Evolutionary conservation across 2,888 invertebrate species (phyloP), one percentile per base, ranked within the genome.

Genomic region (Hypolimnas misippus): DNA sequence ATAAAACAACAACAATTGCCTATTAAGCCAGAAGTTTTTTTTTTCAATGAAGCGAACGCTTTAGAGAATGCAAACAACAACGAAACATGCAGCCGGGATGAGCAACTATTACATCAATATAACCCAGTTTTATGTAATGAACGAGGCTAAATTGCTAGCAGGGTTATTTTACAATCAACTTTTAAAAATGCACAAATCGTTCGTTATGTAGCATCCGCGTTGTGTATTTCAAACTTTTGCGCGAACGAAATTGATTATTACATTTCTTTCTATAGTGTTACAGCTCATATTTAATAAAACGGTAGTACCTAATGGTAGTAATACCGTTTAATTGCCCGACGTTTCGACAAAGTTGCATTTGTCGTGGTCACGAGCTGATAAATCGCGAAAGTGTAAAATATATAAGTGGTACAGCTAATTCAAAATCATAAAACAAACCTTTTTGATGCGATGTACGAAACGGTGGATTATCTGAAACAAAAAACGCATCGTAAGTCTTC

Each of bases 91-190:
- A 77, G 77, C 72, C 81, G 75, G 77, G 76, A 78, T 78, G 76
- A 76, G 74, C 76, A 74, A 74, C 79, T 86, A 86, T 86, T 67
- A 67, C 58, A 61, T 81, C 78, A 74, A 76, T 79, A 78, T 83
- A 85, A 83, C 83, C 84, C 76, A 87, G 83, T 85, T 86, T 71
- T 73, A 73, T 66, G 70, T 70, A 68, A 72, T 73, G 76, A 83
- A 78, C 77, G 74, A 73, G 70, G 75, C 76, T 78, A 78, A 81
- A 83, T 77, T 77, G 73, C 74, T 73, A 67, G 73, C 19, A 74
- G 70, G 79, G 71, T 78, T 65, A 68, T 74, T 77, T 79, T 77
- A 72, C 74, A 79, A 80, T 76, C 71, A 75, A 75, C 65, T 71
- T 69, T 46, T 61, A 42, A 61, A 63, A 64, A 56, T 63, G 54